These are phyloP conservation scores for Conus canariensis DNA, from an alignment of 2,888 invertebrate genomes.

Conservation along the genomic window DNA sequence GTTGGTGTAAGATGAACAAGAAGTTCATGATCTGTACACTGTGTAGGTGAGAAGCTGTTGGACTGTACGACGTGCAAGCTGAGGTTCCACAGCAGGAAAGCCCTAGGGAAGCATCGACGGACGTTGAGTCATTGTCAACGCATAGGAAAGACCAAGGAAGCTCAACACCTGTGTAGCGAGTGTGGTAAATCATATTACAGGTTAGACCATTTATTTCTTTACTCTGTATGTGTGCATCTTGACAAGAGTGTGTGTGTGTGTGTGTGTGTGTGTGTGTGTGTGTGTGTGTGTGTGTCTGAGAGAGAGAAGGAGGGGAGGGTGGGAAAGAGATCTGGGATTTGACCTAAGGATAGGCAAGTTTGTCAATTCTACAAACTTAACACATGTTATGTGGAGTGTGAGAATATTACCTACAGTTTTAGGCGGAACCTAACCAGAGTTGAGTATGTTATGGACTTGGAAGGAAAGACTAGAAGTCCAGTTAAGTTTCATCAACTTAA, in stretches of 20 bases:
- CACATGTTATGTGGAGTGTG: no score
- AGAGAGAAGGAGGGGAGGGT: no score
- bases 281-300: background rate
- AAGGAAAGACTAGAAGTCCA: no score
- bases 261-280: background rate
- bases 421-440: no score
- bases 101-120: conserved; percentile 68
- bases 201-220: conserved; percentile 48
- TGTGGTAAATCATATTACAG: conserved; percentile 72
- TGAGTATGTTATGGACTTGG: no score
- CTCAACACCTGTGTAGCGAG: conserved; percentile 65
- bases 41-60: conserved; percentile 67
- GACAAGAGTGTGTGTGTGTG: background rate
- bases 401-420: no score
- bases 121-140: conserved; percentile 64
- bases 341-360: no score
- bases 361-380: no score
- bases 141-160: conserved; percentile 55
- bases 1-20: no score
- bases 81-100: conserved; percentile 65
- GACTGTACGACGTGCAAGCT: conserved; percentile 67
- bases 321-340: no score
- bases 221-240: background rate
- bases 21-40: background rate
- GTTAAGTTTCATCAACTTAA: no score